A percentile compares a stretch with the other conserved stretches of the same genome.
Conservation (phyloP, 2,797 vertebrate species). For the Silurus aristotelis region DNA sequence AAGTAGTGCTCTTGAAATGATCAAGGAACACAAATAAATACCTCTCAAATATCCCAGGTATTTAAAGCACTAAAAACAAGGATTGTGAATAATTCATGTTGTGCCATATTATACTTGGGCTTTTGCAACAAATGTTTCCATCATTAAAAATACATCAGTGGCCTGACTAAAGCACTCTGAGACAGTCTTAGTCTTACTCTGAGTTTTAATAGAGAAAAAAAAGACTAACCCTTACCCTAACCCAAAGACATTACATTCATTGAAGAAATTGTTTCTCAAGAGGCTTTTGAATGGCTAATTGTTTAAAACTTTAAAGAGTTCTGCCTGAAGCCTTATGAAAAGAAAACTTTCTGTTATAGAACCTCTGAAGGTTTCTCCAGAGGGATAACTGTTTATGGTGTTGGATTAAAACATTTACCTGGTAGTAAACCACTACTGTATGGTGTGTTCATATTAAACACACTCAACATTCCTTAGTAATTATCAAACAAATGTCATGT, state of each 20-base stretch:
- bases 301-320: background rate
- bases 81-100: conserved; percentile 56
- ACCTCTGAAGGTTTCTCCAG: background rate
- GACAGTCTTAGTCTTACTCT: background rate
- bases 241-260: background rate
- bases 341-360: background rate
- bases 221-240: too few species aligned
- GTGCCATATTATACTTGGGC: conserved; percentile 42
- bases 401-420: background rate
- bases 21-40: background rate
- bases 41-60: conserved; percentile 10
- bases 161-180: conserved; percentile 48
- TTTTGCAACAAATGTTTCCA: conserved; percentile 58
- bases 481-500: too few species aligned
- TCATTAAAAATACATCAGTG: conserved; percentile 62
- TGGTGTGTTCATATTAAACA: background rate
- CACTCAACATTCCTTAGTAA: too few species aligned
- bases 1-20: background rate
- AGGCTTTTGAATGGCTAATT: background rate
- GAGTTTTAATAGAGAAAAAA: conserved; percentile 34
- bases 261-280: background rate
- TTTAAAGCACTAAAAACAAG: conserved; percentile 34
- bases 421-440: background rate
- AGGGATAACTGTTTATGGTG: background rate
- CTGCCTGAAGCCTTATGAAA: background rate